A percentile compares a stretch with the other conserved stretches of the same genome.
phyloP scores from a whole-genome alignment of 2,113 vertebrate genomes.

The Pyxicephalus adspersus region DNA sequence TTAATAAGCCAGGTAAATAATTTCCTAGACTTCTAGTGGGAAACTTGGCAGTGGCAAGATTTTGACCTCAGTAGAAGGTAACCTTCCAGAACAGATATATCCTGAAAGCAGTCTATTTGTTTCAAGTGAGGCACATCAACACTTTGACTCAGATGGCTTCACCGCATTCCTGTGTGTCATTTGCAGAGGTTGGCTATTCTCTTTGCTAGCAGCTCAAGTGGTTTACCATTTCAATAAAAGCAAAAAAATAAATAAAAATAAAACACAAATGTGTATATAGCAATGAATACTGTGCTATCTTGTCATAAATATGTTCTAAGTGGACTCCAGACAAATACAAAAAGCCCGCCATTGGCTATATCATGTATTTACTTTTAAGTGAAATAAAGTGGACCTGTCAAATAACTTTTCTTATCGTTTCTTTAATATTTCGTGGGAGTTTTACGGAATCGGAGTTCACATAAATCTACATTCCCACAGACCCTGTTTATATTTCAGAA shows the following conservation, averaged over 20 bases:
- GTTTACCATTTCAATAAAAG: slow-evolving; percentile 1
- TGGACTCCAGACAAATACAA: too few relatives aligned
- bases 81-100: slow-evolving; percentile 72
- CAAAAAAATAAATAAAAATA: background rate
- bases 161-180: slow-evolving; percentile 64
- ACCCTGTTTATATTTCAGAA: too few relatives aligned
- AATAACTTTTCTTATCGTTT: too few relatives aligned
- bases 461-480: too few relatives aligned
- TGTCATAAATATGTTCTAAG: too few relatives aligned
- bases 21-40: slow-evolving; percentile 76
- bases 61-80: slow-evolving; percentile 68
- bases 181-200: slow-evolving; percentile 61
- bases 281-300: too few relatives aligned
- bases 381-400: too few relatives aligned
- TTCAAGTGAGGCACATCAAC: slow-evolving; percentile 65
- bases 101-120: slow-evolving; percentile 65
- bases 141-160: slow-evolving; percentile 68
- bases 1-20: slow-evolving; percentile 78
- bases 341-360: too few relatives aligned
- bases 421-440: too few relatives aligned
- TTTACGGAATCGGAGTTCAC: too few relatives aligned
- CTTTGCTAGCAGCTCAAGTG: slow-evolving; percentile 62
- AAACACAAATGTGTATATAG: too few relatives aligned
- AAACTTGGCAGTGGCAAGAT: slow-evolving; percentile 73
- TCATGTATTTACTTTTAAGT: too few relatives aligned